Conservation (phyloP, 1,140 invertebrate species). For the Habropoda laboriosa region DNA sequence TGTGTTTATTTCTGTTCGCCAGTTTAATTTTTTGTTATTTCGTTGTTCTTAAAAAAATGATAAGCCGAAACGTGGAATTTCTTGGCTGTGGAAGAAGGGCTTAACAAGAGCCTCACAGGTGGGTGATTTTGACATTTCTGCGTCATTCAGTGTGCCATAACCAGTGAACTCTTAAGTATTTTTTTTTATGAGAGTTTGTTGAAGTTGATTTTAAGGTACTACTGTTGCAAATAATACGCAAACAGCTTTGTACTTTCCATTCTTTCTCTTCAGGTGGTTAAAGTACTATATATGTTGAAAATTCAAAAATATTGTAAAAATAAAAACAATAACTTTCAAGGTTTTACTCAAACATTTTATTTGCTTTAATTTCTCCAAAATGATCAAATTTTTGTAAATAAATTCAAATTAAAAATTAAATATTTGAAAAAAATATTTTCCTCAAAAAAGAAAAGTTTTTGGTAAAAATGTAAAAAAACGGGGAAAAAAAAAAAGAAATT, state of each 20-base stretch:
- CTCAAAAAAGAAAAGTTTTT: no score
- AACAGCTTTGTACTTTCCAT: background rate
- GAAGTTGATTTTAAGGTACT: background rate
- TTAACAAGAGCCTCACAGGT: constrained; percentile 35
- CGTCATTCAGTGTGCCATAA: background rate
- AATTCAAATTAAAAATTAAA: background rate
- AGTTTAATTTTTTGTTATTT: background rate
- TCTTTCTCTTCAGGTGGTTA: background rate
- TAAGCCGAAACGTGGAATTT: constrained; percentile 10
- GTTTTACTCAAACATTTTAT: no score
- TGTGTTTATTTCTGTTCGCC: background rate
- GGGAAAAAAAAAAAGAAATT: background rate
- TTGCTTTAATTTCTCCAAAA: no score
- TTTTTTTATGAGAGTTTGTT: no score
- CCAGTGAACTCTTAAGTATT: no score
- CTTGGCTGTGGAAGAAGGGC: background rate
- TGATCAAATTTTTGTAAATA: background rate
- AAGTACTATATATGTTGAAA: no score
- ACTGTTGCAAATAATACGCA: background rate
- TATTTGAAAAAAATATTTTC: background rate
- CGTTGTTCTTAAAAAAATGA: background rate
- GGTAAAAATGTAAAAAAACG: background rate
- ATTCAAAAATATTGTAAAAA: background rate
- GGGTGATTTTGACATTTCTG: constrained; percentile 20
- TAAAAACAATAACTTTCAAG: no score